Conservation (phyloP, 2,113 vertebrate genomes). For the Silurus meridionalis region DNA sequence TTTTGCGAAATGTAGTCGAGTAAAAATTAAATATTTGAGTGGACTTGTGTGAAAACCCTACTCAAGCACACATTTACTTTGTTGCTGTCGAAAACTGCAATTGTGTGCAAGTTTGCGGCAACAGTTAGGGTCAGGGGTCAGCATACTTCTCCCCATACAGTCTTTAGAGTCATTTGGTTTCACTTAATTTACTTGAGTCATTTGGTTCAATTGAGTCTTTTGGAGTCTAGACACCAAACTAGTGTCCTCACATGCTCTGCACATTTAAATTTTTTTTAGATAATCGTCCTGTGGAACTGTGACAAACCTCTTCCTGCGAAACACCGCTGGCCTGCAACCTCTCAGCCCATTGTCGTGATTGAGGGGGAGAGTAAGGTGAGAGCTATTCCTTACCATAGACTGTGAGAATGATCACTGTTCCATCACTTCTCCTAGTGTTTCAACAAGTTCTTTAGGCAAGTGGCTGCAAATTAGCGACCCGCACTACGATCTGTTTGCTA, state of each 20-base stretch:
- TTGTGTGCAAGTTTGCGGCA: too few relatives aligned
- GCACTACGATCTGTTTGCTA: not conserved
- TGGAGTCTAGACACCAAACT: not conserved
- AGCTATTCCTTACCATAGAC: not conserved
- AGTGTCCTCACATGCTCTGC: not conserved
- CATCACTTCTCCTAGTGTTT: not conserved
- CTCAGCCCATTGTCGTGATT: slow-evolving; percentile 74
- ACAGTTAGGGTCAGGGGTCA: too few relatives aligned
- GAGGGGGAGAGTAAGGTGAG: slow-evolving; percentile 78
- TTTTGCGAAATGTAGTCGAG: too few relatives aligned
- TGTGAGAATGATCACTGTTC: not conserved
- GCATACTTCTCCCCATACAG: too few relatives aligned
- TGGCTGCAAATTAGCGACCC: not conserved
- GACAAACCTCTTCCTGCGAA: slow-evolving; percentile 95
- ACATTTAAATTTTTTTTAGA: slow-evolving; percentile 72
- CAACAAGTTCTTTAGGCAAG: not conserved
- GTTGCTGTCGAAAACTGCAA: too few relatives aligned
- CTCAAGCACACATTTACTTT: too few relatives aligned
- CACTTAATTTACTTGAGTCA: too few relatives aligned
- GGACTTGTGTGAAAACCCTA: too few relatives aligned
- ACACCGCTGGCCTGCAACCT: slow-evolving; percentile 93
- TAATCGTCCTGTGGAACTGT: slow-evolving; percentile 98
- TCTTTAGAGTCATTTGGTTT: too few relatives aligned
- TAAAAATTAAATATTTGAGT: too few relatives aligned
- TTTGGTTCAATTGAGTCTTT: too few relatives aligned